Base-by-base conservation (phyloP, 23 tunicate species). In the Halocynthia aurantium region DNA sequence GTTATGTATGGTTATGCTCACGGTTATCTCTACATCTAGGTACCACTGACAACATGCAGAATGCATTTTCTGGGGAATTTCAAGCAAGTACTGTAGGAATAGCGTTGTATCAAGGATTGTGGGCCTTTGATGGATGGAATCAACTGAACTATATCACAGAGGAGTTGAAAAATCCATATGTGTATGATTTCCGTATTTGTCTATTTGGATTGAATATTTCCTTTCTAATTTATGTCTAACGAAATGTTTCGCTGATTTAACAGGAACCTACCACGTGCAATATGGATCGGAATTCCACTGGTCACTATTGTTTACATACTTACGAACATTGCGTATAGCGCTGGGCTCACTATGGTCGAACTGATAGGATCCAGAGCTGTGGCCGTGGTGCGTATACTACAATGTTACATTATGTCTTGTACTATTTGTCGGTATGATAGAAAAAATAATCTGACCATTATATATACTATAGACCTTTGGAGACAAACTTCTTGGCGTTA, bases 71-170 rank as follows among this genome's bases (percentile, higher is more conserved):
- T 8, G 64, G 76, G 55, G 77, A 76, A 31, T 53, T 85, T 18
- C 62, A 81, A 54, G 82, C 77, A 84, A 49, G 72, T 49, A 85
- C 90, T 7, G 57, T 91, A 6, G 97, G 97, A 17, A 91, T 87
- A 5, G 79, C 97, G 18, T 85, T 91, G 21, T 91, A 91, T 50
- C 97, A 91, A 57, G 97, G 97, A 6, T 62, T 91, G 52, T 91
- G 97, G 97, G 97, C 97, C 5, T 91, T 69, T 52, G 97, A 91
- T 71, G 97, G 97, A 8, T 91, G 97, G 97, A 91, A 91, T 57
- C 97, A 91, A 76, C 77, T 91, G 15, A 91, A 91, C 60, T 91
- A 91, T 80, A 85, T 91, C 62, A 91, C 97, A 0, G 95, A 88
- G 67, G 95, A 84, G 73, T 69, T 91, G 8, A 65, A 91, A 53